Evolutionary conservation across 2,113 vertebrate genomes (phyloP), one percentile per base, ranked within the genome.

Genomic region (Ciconia boyciana): DNA sequence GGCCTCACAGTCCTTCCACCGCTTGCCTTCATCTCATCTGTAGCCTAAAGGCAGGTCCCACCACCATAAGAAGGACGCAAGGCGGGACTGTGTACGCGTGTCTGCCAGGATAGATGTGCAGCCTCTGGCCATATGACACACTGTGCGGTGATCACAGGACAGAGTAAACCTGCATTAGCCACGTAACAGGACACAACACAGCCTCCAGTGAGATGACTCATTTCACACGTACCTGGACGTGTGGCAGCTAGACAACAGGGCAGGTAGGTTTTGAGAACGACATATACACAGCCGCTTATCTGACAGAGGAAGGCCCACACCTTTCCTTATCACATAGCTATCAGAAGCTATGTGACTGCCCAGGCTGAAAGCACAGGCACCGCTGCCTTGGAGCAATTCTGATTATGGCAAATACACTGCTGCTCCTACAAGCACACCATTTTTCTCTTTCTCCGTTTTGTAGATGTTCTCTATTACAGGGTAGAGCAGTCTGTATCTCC

Each of bases 101-200:
- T 48, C 43, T 54, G 44, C 51, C 20, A 13, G 36, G 39, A 36
- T 3, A 66, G 64, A 48, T 14, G 48, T 32, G 49, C 26, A 39
- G 0, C 65, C 65, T 79, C 69, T 5, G 13, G 28, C 57, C 39
- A 2, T 4, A 39, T 12, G 55, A 54, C 58, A 57, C 29, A 1
- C n/a, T 10, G 31, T 9, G 25, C 4, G 1, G 58, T 2, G n/a
- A 41, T 12, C 36, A 41, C 26, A 71, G 75, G 57, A 32, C 52
- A 51, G 39, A 44, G 62, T 22, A 51, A 79, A 68, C 36, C 64
- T 31, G 58, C 6, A 1, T 21, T 22, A 81, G 71, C 41, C 75
- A 28, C 5, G 1, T 6, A 36, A 11, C 7, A 83, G 86, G 49
- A 43, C 80, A 48, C 10, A 44, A 54, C 0, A 0, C 24, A 75